Evolutionary conservation across 2,797 vertebrate genomes (phyloP).

Genomic region (Leptatherina wallacei): DNA sequence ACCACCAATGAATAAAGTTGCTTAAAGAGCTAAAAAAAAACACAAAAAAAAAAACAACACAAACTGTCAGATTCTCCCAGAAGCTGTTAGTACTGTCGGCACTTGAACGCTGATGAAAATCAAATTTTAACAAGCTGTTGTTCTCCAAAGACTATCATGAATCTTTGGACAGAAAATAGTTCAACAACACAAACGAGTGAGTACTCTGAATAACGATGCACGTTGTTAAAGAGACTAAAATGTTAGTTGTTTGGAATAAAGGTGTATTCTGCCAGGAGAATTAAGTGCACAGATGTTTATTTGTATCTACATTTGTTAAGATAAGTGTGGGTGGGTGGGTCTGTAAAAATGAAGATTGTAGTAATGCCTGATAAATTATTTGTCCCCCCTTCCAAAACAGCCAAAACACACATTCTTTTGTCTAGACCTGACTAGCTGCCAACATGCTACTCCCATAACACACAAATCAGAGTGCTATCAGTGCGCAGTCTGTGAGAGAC

Average conservation of each 20-base stretch:
- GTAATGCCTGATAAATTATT: conserved; percentile 70
- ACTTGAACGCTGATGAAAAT: conserved; percentile 43
- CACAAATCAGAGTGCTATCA: conserved; percentile 69
- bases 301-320: conserved; percentile 17
- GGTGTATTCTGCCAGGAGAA: conserved; percentile 37
- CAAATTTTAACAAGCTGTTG: conserved; percentile 37
- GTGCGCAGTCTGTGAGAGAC: conserved; percentile 57
- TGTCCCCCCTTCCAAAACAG: conserved; percentile 69
- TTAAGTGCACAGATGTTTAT: conserved; percentile 13
- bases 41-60: conserved; percentile 41
- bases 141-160: conserved; percentile 15
- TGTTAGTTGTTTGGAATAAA: conserved; percentile 14
- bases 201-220: conserved; percentile 11
- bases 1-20: conserved; percentile 34
- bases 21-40: conserved; percentile 46
- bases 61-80: conserved; percentile 39
- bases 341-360: conserved; percentile 48
- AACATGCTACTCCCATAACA: conserved; percentile 75
- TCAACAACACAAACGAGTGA: conserved; percentile 24
- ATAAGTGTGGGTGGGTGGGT: conserved; percentile 10
- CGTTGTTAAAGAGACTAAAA: conserved; percentile 11
- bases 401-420: conserved; percentile 86
- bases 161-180: conserved; percentile 21
- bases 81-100: conserved; percentile 22
- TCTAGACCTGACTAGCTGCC: conserved; percentile 78